Evolutionary conservation across 1,140 invertebrate genomes (phyloP), one percentile per base, ranked within the genome.

Genomic region (Conus betulinus): DNA sequence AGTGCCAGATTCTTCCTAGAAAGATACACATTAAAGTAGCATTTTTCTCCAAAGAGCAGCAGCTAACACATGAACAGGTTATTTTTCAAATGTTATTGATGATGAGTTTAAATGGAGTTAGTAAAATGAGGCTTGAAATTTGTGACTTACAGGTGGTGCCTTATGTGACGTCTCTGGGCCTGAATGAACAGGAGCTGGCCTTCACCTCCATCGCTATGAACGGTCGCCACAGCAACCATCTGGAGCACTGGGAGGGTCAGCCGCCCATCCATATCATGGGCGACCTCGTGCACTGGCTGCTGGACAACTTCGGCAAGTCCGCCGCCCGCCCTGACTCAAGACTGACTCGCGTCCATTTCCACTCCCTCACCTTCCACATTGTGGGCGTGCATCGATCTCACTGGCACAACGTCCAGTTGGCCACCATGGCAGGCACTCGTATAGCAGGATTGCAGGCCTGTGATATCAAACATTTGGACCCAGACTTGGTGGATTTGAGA

Each of bases 331-430:
- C 92, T 20, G 90, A 92, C 6, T 93, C 93, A 7, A 91, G 94
- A 63, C 92, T 96, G 25, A 95, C 95, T 10, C 90, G 96, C 83
- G 94, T 96, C 63, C 96, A 96, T 91, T 96, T 96, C 88, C 95
- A 96, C 88, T 96, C 94, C 25, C 91, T 96, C n/a, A 96, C 95
- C 17, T 96, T 95, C 89, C 96, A 96, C 90, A 94, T 96, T 60
- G 93, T 95, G 81, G 95, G 94, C 53, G 90, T 89, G 78, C 89
- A 94, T 55, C 88, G 91, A 20, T 91, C 91, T 23, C 92, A 93
- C 15, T 96, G 96, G 96, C 90, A 90, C 20, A 96, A 96, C 89
- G 91, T 93, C 51, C 91, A 91, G 11, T 93, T 94, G 10, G 95
- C 95, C 23, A 92, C 95, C 15, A 95, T 95, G 63, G 95, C 95